Conservation (phyloP, 2,888 invertebrate species). For the Leptopilina drosophilae region DNA sequence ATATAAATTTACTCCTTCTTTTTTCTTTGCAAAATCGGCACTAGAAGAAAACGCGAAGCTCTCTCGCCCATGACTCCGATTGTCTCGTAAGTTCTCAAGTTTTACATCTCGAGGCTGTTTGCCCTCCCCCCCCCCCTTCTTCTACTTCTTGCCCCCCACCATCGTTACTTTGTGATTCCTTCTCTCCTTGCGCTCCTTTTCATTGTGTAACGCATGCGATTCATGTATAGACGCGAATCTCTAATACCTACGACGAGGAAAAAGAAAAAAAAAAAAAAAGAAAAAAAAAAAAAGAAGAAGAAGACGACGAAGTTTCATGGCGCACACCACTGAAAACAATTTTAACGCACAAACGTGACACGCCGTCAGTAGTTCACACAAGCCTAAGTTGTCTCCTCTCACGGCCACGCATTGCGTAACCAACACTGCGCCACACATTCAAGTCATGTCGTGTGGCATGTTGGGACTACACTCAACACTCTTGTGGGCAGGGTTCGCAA, state of each 20-base stretch:
- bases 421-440: conserved; percentile 65
- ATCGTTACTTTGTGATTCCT: conserved; percentile 44
- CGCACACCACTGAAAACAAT: conserved; percentile 52
- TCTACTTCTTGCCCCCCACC: conserved; percentile 45
- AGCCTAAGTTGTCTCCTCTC: conserved; percentile 68
- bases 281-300: conserved; percentile 1
- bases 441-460: conserved; percentile 61
- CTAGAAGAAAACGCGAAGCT: conserved; percentile 17
- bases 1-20: neutral
- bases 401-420: conserved; percentile 76
- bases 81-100: conserved; percentile 41
- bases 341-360: neutral
- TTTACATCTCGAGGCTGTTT: conserved; percentile 46
- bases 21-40: neutral
- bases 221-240: conserved; percentile 48
- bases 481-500: too few relatives aligned
- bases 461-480: conserved; percentile 27
- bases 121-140: conserved; percentile 33
- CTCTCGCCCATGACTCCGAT: conserved; percentile 40
- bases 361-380: conserved; percentile 42
- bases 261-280: too few relatives aligned
- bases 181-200: conserved; percentile 46
- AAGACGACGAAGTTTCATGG: conserved; percentile 8
- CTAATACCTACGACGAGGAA: conserved; percentile 28
- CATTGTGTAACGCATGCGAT: conserved; percentile 55